A percentile compares a stretch with the other conserved stretches of the same genome.
Conservation (phyloP, 2,888 invertebrate species). For the Xestia sexstrigata region DNA sequence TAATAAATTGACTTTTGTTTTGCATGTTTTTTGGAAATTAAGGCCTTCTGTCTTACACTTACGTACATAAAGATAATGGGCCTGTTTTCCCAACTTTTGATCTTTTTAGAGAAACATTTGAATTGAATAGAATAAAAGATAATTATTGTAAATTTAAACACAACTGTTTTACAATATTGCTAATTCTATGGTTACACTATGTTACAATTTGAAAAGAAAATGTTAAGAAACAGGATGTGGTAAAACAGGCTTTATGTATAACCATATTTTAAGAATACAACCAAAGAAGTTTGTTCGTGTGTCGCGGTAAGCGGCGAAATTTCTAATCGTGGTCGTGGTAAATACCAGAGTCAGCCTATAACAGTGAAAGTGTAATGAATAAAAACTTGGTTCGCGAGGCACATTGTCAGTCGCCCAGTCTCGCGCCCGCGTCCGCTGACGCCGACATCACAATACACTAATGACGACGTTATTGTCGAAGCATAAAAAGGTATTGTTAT, state of each 20-base stretch:
- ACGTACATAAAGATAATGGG: background rate
- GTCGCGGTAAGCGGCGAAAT: slow-evolving; percentile 71
- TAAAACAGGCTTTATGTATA: slow-evolving; percentile 37
- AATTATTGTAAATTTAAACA: background rate
- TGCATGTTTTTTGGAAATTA: background rate
- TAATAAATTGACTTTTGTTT: slow-evolving; percentile 37
- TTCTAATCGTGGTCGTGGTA: slow-evolving; percentile 74
- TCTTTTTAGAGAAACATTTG: background rate
- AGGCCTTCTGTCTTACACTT: slow-evolving; percentile 19
- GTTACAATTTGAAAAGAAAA: background rate
- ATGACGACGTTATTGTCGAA: slow-evolving; percentile 59
- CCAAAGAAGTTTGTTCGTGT: slow-evolving; percentile 75
- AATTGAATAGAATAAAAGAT: background rate
- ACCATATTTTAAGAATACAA: slow-evolving; percentile 63
- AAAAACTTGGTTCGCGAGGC: slow-evolving; percentile 71
- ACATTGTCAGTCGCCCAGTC: slow-evolving; percentile 71
- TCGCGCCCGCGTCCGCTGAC: slow-evolving; percentile 54
- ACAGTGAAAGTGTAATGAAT: slow-evolving; percentile 76
- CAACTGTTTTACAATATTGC: background rate
- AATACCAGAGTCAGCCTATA: slow-evolving; percentile 70
- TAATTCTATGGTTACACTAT: background rate
- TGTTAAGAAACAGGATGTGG: slow-evolving; percentile 10
- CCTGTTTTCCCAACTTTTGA: slow-evolving; percentile 7
- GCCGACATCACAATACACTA: slow-evolving; percentile 60
- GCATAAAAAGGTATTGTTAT: slow-evolving; percentile 63